Evolutionary conservation across 2,797 vertebrate genomes (phyloP), one percentile per base, ranked within the genome.

Genomic region (Tympanoctomys barrerae): DNA sequence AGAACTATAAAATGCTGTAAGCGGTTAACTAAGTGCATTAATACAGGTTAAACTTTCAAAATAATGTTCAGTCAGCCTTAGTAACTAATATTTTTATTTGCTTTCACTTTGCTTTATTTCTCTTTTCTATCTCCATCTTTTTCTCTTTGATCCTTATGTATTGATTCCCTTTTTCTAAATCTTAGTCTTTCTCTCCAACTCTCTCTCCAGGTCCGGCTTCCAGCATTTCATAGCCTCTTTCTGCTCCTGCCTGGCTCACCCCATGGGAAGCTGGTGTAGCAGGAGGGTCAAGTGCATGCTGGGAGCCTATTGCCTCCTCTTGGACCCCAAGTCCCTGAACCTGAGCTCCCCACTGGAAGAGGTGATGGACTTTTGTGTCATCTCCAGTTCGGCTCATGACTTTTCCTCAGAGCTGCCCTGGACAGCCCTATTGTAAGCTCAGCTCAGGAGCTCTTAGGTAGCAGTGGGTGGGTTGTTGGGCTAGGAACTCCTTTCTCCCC

Each of bases 81-180:
- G 31, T n/a, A 36, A 89, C 49, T 73, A 33, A 91, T 80, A 42
- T 19, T 94, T 71, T 78, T 49, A 46, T n/a, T 61, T 92, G 70
- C 42, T 59, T 94, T 84, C 52, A 31, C 71, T 33, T 82, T 80
- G 39, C 57, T 5, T 0, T 39, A 4, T 73, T 0, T 42, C 42
- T 80, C 54, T 61, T 52, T 19, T 52, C n/a, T 70, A 49, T 26
- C 2, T 79, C 18, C 68, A 18, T 62, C 33, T 78, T 18, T 89
- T 33, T 79, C 28, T 33, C n/a, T 85, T 39, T 21, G 21, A 19
- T 13, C 54, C 36, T 84, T n/a, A 54, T 71, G 62, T 71, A 61
- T 26, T 89, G 2, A 61, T 7, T 82, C 6, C 16, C 24, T 57
- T 85, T 73, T 68, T 61, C 52, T 73, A 28, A 52, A 12, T 61